Base-by-base conservation (phyloP, 2,113 vertebrate species). In the Cnemophilus loriae region DNA sequence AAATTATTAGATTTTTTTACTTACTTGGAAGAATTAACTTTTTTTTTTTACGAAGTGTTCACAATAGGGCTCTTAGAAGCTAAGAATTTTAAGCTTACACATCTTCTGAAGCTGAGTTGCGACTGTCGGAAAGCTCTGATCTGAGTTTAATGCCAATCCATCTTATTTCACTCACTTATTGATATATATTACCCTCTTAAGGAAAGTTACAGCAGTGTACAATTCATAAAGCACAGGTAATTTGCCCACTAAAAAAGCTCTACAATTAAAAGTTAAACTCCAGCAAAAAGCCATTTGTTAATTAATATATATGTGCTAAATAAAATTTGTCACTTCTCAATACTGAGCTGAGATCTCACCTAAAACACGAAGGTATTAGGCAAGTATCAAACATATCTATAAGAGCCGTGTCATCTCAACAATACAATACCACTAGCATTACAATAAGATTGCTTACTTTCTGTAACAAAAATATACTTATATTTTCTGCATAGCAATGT, bases 1-100 rank as follows among this genome's bases (percentile, higher is more conserved):
- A 89, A 93, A 96, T 70, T 95, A 89, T 60, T 90, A 96, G 61
- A 12, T 91, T 97, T 95, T 80, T 89, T 92, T 81, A 73, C 74
- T 89, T 93, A 85, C 84, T 96, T 95, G 63, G 46, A 89, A 93
- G 64, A 83, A 95, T 90, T 60, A 92, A 74, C 59, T 60, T 95
- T 68, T 60, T 75, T 83, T 80, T 91, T 71, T 35, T 46, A 82
- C 18, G 20, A 91, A 95, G 60, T 75, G 44, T 75, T 97, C 84
- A 79, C 56, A 79, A 50, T 41, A 75, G 64, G 57, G 67, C 75
- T 86, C 81, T 80, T 64, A 56, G 53, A 93, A 84, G 56, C 28
- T 60, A 71, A 59, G 50, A 68, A 44, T 30, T 35, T 87, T 79
- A 94, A 89, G 64, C 87, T 55, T 71, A 60, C 60, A 82, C n/a